Evolutionary conservation across 2,888 invertebrate species (phyloP).

Genomic region (Dasypogon diadema): DNA sequence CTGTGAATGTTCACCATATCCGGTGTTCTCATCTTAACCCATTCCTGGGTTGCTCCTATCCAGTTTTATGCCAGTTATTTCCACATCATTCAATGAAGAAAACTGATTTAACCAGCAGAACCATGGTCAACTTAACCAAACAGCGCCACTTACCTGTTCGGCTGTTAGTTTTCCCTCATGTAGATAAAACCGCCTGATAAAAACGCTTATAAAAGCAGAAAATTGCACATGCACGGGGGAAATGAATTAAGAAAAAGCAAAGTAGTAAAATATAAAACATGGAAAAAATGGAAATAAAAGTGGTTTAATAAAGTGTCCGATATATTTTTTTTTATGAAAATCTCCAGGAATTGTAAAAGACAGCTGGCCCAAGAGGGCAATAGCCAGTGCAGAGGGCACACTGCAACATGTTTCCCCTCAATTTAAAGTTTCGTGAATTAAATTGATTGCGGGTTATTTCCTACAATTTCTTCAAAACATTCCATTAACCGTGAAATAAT

Average conservation of each 20-base stretch:
- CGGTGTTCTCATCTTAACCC: constrained; percentile 1
- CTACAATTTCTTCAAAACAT: neutral
- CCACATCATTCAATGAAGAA: constrained; percentile 27
- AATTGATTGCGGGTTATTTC: constrained; percentile 33
- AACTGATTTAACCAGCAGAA: constrained; percentile 24
- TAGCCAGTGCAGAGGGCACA: neutral
- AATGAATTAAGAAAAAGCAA: neutral
- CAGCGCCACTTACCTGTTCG: constrained; percentile 44
- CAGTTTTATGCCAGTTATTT: constrained; percentile 6
- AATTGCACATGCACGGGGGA: constrained; percentile 21
- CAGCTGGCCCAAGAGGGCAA: neutral
- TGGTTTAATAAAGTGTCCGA: constrained; percentile 31
- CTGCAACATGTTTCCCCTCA: neutral
- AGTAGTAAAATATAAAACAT: constrained; percentile 1
- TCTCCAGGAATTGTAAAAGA: neutral
- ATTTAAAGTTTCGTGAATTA: constrained; percentile 13
- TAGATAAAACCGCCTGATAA: constrained; percentile 48
- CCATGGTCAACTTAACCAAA: constrained; percentile 15
- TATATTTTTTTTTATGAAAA: neutral
- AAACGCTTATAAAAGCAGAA: constrained; percentile 38
- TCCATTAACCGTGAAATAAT: neutral
- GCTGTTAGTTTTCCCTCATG: constrained; percentile 44
- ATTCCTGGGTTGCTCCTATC: neutral
- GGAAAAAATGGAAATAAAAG: neutral
- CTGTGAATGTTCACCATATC: neutral